phyloP scores from a whole-genome alignment of 2,797 vertebrate genomes.

The Tapera naevia region DNA sequence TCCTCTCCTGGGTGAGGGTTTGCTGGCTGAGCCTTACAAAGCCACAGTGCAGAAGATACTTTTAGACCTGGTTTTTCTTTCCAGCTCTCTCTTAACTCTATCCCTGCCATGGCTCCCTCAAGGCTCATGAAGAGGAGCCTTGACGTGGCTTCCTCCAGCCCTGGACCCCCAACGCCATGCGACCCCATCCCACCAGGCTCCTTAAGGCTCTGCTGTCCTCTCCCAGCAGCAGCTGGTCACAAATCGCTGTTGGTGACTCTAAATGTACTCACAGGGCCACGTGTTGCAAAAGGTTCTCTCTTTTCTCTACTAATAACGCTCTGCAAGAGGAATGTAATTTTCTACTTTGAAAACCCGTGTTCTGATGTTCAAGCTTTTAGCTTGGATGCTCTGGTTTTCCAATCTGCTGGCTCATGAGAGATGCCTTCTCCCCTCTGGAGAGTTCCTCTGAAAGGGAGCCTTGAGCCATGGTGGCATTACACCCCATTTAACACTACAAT shows the following conservation, averaged over 20 bases:
- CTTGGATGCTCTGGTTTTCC: conserved; percentile 28
- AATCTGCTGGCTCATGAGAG: conserved; percentile 9
- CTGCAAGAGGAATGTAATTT: neutral
- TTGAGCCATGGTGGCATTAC: neutral
- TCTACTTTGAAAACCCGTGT: neutral
- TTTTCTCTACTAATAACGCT: neutral
- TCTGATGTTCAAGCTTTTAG: neutral
- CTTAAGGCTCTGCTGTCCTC: neutral
- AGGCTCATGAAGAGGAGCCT: neutral
- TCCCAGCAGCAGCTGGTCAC: neutral
- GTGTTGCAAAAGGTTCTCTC: neutral
- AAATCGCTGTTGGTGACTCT: neutral
- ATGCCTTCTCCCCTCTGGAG: neutral
- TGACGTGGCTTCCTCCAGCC: neutral
- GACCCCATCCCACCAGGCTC: neutral
- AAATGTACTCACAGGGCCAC: neutral
- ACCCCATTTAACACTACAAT: neutral
- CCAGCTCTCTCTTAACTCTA: neutral
- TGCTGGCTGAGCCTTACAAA: neutral
- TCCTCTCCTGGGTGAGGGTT: neutral
- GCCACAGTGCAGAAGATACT: neutral
- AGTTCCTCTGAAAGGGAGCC: neutral
- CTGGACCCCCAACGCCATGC: neutral
- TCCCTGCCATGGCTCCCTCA: neutral
- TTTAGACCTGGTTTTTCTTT: neutral